Conservation (phyloP, 1,140 invertebrate genomes). For the Brachionus koreanus region DNA sequence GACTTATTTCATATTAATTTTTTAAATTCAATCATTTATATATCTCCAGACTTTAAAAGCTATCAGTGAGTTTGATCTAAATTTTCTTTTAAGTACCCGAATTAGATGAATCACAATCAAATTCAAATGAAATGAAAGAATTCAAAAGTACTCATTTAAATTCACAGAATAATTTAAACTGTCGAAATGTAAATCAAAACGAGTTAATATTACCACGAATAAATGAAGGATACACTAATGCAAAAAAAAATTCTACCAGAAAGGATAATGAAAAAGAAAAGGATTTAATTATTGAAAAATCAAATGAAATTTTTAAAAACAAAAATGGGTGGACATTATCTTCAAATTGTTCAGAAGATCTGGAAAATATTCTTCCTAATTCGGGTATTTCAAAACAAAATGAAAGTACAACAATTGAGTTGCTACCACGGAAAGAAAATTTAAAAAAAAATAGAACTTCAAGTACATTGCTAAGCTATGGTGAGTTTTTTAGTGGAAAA, state of each 20-base stretch:
- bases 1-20: not conserved
- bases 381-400: not conserved
- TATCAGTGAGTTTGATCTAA: not conserved
- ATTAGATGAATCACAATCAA: not conserved
- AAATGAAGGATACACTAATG: not conserved
- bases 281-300: not conserved
- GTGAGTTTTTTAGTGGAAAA: not conserved
- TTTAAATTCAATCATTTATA: not conserved
- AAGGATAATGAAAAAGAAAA: not conserved
- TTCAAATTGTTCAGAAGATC: not conserved
- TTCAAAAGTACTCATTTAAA: not conserved
- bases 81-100: constrained; percentile 33
- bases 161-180: not conserved
- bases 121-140: not conserved
- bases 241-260: not conserved
- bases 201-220: not conserved
- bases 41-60: not conserved
- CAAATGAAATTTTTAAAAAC: not conserved
- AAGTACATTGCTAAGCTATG: constrained; percentile 2
- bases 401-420: constrained; percentile 2
- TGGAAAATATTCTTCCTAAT: not conserved
- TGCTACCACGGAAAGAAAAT: not conserved
- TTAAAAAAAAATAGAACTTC: constrained; percentile 31
- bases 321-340: not conserved
- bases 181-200: not conserved